Evolutionary conservation across 2,797 vertebrate species (phyloP).

Genomic region (Anolis apletophallus): DNA sequence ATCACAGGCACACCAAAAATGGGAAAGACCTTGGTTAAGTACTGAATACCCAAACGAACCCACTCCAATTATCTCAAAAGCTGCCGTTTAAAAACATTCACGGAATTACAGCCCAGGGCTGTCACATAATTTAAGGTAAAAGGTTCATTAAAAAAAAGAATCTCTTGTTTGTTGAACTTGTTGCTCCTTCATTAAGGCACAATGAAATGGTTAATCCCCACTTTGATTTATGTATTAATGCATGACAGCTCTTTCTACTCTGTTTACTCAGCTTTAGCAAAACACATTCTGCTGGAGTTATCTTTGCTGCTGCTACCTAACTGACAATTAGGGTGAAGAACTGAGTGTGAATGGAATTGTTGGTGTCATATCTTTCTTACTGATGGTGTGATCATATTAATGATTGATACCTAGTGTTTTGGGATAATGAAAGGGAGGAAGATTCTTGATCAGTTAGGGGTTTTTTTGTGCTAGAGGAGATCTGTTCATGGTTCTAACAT

Average conservation of each 20-base stretch:
- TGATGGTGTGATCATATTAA: neutral
- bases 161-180: neutral
- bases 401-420: neutral
- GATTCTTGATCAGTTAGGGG: neutral
- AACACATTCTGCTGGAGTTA: neutral
- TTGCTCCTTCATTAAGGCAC: neutral
- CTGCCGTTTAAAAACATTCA: neutral
- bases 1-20: neutral
- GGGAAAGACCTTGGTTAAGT: neutral
- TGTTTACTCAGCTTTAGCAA: neutral
- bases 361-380: neutral
- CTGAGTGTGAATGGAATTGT: neutral
- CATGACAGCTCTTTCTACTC: neutral
- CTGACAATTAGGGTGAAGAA: neutral
- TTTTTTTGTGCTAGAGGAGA: neutral
- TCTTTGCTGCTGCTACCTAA: neutral
- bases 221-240: neutral
- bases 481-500: neutral
- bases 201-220: neutral
- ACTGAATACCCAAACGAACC: neutral
- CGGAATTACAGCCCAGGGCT: neutral
- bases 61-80: slow-evolving; percentile 2
- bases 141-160: neutral
- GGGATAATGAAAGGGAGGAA: neutral
- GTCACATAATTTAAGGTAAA: neutral